Evolutionary conservation across 2,888 invertebrate genomes (phyloP).

Genomic region (Macrosiphum euphorbiae): DNA sequence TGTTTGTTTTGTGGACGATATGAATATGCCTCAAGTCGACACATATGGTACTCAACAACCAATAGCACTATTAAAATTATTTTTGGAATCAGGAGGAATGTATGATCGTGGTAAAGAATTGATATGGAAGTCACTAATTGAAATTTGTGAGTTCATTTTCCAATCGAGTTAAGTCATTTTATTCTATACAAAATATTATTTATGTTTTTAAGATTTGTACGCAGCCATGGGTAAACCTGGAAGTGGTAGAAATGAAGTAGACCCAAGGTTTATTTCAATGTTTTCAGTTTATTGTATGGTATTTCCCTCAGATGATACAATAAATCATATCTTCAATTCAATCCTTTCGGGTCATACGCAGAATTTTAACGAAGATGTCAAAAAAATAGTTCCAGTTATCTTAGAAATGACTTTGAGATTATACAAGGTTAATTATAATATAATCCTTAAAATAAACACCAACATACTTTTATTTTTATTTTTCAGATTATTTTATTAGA

Average conservation of each 20-base stretch:
- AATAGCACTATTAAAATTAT: slow-evolving; percentile 88
- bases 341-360: slow-evolving; percentile 84
- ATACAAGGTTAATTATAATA: slow-evolving; percentile 76
- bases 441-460: not conserved
- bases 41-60: slow-evolving; percentile 95
- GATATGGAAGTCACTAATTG: slow-evolving; percentile 89
- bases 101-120: slow-evolving; percentile 91
- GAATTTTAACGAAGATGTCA: slow-evolving; percentile 78
- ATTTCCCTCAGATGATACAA: slow-evolving; percentile 83
- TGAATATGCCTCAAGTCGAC: slow-evolving; percentile 94
- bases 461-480: not conserved
- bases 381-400: slow-evolving; percentile 77
- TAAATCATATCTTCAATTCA: slow-evolving; percentile 85
- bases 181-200: not conserved
- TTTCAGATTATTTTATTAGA: slow-evolving; percentile 79
- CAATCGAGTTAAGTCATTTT: not conserved
- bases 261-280: slow-evolving; percentile 91
- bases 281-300: slow-evolving; percentile 89
- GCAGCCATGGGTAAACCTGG: slow-evolving; percentile 91
- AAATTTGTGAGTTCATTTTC: slow-evolving; percentile 74
- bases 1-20: slow-evolving; percentile 91
- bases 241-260: slow-evolving; percentile 90
- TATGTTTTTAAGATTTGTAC: slow-evolving; percentile 75
- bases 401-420: slow-evolving; percentile 85
- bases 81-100: slow-evolving; percentile 90